Evolutionary conservation across 2,888 invertebrate genomes (phyloP), one percentile per base, ranked within the genome.

Genomic region (Chloroclysta siterata): DNA sequence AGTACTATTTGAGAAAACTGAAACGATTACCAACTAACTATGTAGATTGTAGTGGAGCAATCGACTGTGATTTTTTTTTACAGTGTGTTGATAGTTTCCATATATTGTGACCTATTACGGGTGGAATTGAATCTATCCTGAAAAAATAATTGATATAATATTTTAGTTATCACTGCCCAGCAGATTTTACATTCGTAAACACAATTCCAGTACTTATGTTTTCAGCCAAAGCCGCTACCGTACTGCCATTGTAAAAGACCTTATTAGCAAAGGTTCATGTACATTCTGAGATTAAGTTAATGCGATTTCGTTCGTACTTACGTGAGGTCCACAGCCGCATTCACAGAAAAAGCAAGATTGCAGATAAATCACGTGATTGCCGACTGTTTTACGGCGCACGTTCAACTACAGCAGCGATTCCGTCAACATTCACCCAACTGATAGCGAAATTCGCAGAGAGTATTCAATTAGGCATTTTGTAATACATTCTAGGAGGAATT

Each of bases 221-320:
- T 60, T 11, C 42, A 48, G 29, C 44, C 3, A 6, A 11, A 44
- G 53, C 50, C 51, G 55, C 65, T 54, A 63, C 60, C 59, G 60
- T 46, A 61, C 52, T 54, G 55, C 41, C 50, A 66, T 66, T 60
- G 66, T 64, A 62, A 65, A 61, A 60, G 22, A 56, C 55, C 60
- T 84, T 85, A 87, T 87, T 86, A 84, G 81, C 70, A 79, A 82
- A 80, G 77, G 78, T 74, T 75, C 78, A 75, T 82, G 82, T 83
- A 78, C 76, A 75, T 75, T 76, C 75, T 80, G 78, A 84, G 83
- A 83, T 84, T 84, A 80, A 81, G 79, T 79, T 82, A 86, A 84
- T 84, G 82, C 77, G 78, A 83, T 83, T 85, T 81, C 69, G 74
- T 76, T 47, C 36, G 22, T 17, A 36, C 77, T 74, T 81, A 83